Base-by-base conservation (phyloP, 2,888 invertebrate species). In the Phaonia tiefii region DNA sequence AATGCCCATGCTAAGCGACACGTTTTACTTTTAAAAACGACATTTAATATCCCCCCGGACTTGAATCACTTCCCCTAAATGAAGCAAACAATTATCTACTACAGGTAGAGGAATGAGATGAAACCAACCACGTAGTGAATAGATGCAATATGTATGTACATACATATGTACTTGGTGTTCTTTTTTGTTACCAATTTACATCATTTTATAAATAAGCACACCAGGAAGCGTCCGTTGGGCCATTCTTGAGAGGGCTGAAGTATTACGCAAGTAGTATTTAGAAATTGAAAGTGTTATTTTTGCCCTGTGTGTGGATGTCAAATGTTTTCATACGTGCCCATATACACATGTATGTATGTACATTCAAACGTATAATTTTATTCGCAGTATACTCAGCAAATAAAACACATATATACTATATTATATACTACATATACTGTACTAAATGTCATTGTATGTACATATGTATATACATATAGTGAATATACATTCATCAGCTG, bases 21-120 rank as follows among this genome's bases (percentile, higher is more conserved):
- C 70, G 75, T 71, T 76, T 74, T 70, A 76, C 75, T 76, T 76
- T 70, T 20, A 44, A 5, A 31, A 63, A 63, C 63, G 63, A 39
- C 63, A 63, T 39, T 25, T 10, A 8, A 4, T 17, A 20, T 22
- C 54, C 25, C 25, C 54, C n/a, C n/a, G n/a, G n/a, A 31, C 31
- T 17, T 20, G 8, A 17, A 22, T 17, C 51, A 22, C 7, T n/a
- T n/a, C 15, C 17, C 31, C 25, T 7, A 26, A 2, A 25, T 17
- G 5, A 22, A 25, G 8, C 56, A 39, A 3, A 25, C 26, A 58
- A 7, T 11, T 13, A 66, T 66, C 1, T 2, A 4, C 39, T 20
- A n/a, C 11, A n/a, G 20, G n/a, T 8, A 54, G 54, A 22, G 42
- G 31, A n/a, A n/a, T n/a, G 7, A 46, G 22, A 51, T 10, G 22